These are phyloP conservation scores for Glaucomys volans DNA, from an alignment of 2,113 vertebrate species.

Conservation along the genomic window DNA sequence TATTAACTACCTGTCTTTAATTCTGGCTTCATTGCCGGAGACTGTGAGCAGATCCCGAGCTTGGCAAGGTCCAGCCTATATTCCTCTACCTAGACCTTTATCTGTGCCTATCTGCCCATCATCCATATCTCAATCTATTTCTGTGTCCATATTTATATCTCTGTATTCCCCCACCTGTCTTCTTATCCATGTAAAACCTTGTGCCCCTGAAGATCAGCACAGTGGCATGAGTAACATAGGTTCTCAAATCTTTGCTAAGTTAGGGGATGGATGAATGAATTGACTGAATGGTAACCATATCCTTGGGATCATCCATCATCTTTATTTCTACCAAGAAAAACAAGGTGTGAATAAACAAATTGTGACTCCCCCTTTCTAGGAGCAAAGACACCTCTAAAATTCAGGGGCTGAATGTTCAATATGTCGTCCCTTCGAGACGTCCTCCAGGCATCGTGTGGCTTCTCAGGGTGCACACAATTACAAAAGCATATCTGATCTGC, in stretches of 20 bases:
- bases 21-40: no score
- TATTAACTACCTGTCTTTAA: no score
- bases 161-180: not conserved
- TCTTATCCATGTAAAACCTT: no score
- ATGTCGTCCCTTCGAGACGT: not conserved
- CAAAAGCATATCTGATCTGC: not conserved
- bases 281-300: not conserved
- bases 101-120: no score
- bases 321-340: conserved; percentile 40
- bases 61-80: not conserved
- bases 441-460: not conserved
- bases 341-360: not conserved
- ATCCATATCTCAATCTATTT: no score
- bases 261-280: not conserved
- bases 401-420: not conserved
- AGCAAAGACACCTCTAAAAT: not conserved
- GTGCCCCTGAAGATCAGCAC: no score
- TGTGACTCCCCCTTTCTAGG: not conserved
- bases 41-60: not conserved
- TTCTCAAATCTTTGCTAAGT: not conserved
- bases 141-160: not conserved
- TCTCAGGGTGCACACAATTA: not conserved
- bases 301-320: not conserved
- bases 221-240: not conserved
- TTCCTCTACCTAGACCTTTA: not conserved